These are phyloP conservation scores for Pelosia muscerda DNA, from an alignment of 2,888 invertebrate species.

Conservation along the genomic window DNA sequence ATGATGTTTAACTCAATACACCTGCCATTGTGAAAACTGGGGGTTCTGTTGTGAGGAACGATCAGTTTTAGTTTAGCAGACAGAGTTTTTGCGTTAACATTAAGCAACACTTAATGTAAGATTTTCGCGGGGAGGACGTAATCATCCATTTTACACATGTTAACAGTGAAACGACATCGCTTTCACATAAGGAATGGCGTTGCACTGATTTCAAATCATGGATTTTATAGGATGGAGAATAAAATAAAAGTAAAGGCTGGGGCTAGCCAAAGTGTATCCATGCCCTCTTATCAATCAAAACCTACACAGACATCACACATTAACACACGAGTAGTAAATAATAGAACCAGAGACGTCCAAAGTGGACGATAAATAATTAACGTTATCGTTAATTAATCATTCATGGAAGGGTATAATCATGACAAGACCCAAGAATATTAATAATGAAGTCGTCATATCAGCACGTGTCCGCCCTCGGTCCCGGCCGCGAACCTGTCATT, in stretches of 20 bases:
- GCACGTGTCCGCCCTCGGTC: slow-evolving; percentile 18
- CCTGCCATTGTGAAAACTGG: neutral
- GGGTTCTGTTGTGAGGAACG: neutral
- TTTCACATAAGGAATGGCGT: neutral
- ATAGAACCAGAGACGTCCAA: too few relatives aligned
- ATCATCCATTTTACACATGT: neutral
- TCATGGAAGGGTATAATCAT: neutral
- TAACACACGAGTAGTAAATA: too few relatives aligned
- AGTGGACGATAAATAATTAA: neutral
- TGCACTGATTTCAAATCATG: neutral
- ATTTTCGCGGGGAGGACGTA: neutral
- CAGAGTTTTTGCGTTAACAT: neutral
- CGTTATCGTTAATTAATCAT: slow-evolving; percentile 4
- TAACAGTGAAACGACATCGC: too few relatives aligned
- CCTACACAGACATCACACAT: neutral
- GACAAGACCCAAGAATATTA: neutral
- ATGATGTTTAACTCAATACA: slow-evolving; percentile 2
- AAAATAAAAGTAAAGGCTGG: neutral
- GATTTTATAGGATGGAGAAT: neutral
- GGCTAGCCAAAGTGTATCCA: neutral
- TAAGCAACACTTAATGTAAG: neutral
- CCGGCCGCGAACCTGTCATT: slow-evolving; percentile 17
- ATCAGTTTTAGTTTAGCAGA: neutral
- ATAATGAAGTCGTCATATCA: slow-evolving; percentile 13
- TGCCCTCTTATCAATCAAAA: neutral